Evolutionary conservation across 2,113 vertebrate genomes (phyloP).

Genomic region (Turdus rufiventris): DNA sequence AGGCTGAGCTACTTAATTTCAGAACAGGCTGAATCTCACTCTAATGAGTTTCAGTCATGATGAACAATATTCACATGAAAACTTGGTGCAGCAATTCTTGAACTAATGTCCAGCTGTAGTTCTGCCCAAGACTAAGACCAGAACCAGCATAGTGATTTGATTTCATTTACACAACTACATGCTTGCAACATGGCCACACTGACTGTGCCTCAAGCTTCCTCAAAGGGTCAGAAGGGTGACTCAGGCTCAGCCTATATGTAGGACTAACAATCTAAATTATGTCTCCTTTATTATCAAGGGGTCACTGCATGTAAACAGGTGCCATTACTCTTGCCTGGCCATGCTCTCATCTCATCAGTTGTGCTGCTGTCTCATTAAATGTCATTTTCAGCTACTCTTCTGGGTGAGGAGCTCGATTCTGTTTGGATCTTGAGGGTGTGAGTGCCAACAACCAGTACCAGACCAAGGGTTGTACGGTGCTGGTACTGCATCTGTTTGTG

Average conservation of each 20-base stretch:
- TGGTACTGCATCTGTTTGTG: not conserved
- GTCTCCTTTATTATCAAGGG: too few species aligned
- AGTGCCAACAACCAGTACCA: not conserved
- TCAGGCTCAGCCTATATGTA: not conserved
- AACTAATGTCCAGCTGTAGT: not conserved
- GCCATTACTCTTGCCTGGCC: not conserved
- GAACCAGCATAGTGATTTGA: not conserved
- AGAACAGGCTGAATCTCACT: not conserved
- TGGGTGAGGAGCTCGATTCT: not conserved
- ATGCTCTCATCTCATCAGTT: not conserved
- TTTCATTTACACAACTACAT: not conserved
- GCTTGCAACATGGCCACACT: fast-evolving
- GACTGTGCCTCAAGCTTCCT: not conserved
- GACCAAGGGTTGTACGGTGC: not conserved
- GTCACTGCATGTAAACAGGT: not conserved
- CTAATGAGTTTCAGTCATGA: not conserved
- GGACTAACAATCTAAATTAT: not conserved
- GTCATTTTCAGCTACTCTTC: not conserved
- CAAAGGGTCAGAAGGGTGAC: not conserved
- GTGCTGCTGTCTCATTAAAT: not conserved
- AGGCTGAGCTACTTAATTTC: not conserved
- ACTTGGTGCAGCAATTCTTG: not conserved
- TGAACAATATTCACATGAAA: not conserved
- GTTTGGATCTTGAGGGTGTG: fast-evolving
- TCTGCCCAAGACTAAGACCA: not conserved